A percentile compares a stretch with the other conserved stretches of the same genome.
Evolutionary conservation across 1,140 invertebrate genomes (phyloP).

Genomic region (Tetramorium parvispinum): DNA sequence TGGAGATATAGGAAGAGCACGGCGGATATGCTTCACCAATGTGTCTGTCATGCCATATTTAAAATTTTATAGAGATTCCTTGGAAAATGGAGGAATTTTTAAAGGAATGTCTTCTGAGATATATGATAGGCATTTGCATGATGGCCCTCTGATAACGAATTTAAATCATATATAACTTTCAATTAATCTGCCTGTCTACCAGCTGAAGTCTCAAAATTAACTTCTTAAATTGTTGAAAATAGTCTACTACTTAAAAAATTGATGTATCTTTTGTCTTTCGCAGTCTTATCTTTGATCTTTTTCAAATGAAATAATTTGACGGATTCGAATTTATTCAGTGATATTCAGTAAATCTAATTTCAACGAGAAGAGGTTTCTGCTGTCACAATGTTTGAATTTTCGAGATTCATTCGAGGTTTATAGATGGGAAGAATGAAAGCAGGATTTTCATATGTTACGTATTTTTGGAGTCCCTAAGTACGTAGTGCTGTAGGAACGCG

Average conservation of each 20-base stretch:
- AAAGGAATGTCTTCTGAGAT: conserved; percentile 31
- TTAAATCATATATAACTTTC: conserved; percentile 9
- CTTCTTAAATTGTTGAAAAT: neutral
- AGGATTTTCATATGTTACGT: conserved; percentile 46
- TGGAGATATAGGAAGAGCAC: conserved; percentile 1
- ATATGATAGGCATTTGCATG: neutral
- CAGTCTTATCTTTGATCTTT: neutral
- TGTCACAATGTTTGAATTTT: conserved; percentile 16
- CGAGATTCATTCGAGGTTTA: neutral
- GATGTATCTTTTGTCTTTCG: neutral
- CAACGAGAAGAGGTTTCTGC: neutral
- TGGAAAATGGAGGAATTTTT: conserved; percentile 40
- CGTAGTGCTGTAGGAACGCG: conserved; percentile 61
- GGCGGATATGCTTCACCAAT: conserved; percentile 43
- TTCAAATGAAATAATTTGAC: neutral
- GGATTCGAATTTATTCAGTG: neutral
- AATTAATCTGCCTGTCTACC: conserved; percentile 7
- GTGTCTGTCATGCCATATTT: neutral
- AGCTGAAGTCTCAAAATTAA: neutral
- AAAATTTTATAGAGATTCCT: conserved; percentile 56
- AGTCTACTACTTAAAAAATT: neutral
- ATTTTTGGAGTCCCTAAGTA: conserved; percentile 40
- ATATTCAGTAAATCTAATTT: neutral
- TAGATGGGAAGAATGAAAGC: conserved; percentile 2
- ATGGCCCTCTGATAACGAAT: conserved; percentile 15